Conservation (phyloP, 2,888 invertebrate genomes). For the Apodemia hepburni region DNA sequence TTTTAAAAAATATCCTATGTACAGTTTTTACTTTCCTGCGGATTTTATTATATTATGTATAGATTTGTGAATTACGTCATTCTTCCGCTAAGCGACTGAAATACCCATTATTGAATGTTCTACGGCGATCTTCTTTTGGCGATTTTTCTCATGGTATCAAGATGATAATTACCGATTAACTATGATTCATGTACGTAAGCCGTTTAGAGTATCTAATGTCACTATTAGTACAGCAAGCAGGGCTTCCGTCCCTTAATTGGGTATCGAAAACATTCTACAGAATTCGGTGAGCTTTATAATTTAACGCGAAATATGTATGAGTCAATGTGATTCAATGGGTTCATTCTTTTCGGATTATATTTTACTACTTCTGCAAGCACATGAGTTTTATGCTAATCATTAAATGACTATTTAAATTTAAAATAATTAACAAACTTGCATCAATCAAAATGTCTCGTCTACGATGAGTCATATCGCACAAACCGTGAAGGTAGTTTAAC, state of each 20-base stretch:
- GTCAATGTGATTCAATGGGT: background rate
- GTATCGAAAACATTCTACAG: background rate
- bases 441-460: background rate
- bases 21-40: too few relatives aligned
- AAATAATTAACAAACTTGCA: background rate
- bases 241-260: background rate
- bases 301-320: constrained; percentile 2
- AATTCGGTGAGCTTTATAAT: background rate
- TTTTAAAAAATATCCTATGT: too few relatives aligned
- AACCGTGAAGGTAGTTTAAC: too few relatives aligned
- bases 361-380: background rate
- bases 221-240: background rate
- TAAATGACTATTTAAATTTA: background rate
- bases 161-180: too few relatives aligned
- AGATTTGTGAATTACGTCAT: too few relatives aligned
- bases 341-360: background rate
- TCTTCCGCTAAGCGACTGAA: too few relatives aligned
- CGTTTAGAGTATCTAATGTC: background rate
- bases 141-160: too few relatives aligned
- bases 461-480: background rate
- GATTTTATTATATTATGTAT: too few relatives aligned
- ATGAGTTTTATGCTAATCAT: constrained; percentile 6
- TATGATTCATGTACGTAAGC: too few relatives aligned
- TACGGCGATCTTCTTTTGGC: too few relatives aligned
- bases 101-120: too few relatives aligned